Conservation (phyloP, 2,888 invertebrate genomes). For the Chymomyza amoena region DNA sequence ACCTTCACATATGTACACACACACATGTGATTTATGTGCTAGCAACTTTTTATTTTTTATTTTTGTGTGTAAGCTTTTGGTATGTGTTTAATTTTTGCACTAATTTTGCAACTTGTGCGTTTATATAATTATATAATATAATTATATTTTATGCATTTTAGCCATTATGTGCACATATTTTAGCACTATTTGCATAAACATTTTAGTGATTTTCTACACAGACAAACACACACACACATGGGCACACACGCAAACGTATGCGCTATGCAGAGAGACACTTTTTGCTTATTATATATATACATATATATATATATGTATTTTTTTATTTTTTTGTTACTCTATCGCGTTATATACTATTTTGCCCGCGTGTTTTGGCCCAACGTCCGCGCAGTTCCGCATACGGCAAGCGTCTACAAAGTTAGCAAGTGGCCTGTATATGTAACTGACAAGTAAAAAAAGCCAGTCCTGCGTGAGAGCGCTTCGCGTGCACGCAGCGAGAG, state of each 20-base stretch:
- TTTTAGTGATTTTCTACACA: slow-evolving; percentile 44
- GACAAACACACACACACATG: neutral
- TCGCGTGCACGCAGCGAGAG: slow-evolving; percentile 3
- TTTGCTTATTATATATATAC: slow-evolving; percentile 7
- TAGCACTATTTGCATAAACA: slow-evolving; percentile 49
- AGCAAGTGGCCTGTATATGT: slow-evolving; percentile 25
- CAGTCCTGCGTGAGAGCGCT: slow-evolving; percentile 12
- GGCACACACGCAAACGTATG: neutral
- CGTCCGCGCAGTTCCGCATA: neutral
- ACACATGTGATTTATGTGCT: neutral
- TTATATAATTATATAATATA: slow-evolving; percentile 59
- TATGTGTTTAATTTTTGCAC: neutral
- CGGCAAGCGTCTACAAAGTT: neutral
- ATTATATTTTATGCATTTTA: slow-evolving; percentile 36
- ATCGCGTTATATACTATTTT: neutral
- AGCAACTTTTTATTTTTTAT: neutral
- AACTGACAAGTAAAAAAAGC: slow-evolving; percentile 27
- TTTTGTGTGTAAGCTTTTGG: neutral
- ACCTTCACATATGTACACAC: slow-evolving; percentile 10
- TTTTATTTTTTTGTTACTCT: neutral
- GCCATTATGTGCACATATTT: slow-evolving; percentile 45
- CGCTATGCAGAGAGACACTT: neutral
- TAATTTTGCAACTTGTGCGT: slow-evolving; percentile 10
- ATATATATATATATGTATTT: neutral
- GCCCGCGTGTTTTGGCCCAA: neutral